Evolutionary conservation across 37 sponge, comb jelly and placozoan genomes (phyloP).

Genomic region (Corticium candelabrum): DNA sequence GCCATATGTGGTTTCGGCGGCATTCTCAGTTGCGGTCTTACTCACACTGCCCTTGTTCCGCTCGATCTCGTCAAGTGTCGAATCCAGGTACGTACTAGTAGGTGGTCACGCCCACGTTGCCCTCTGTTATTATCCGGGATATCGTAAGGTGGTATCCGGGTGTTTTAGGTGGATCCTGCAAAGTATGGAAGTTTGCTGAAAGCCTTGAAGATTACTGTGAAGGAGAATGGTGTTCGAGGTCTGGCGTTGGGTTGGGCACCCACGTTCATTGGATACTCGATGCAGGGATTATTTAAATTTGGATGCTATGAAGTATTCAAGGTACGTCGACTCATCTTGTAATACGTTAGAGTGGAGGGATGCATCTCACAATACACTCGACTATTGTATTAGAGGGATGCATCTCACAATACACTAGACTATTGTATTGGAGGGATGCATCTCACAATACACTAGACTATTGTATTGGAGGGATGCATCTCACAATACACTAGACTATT

Average conservation of each 20-base stretch:
- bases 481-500: too few species aligned
- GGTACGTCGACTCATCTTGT: too few species aligned
- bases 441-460: too few species aligned
- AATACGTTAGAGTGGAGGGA: too few species aligned
- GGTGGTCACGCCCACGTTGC: not conserved
- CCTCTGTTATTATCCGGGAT: not conserved
- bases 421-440: too few species aligned
- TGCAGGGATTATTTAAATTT: constrained; percentile 97
- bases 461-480: too few species aligned
- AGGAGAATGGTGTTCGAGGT: constrained; percentile 67
- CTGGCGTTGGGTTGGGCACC: constrained; percentile 96
- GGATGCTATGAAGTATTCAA: constrained; percentile 99
- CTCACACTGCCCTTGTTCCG: constrained; percentile 95
- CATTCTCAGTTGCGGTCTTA: constrained; percentile 95
- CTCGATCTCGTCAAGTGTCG: constrained; percentile 95
- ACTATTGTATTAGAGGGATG: too few species aligned
- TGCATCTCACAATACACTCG: too few species aligned
- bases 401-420: too few species aligned
- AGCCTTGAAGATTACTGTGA: constrained; percentile 64
- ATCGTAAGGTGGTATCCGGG: not conserved
- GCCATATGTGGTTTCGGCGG: constrained; percentile 98
- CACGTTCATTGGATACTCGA: constrained; percentile 89
- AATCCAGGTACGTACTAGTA: constrained; percentile 66
- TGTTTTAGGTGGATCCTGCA: constrained; percentile 77
- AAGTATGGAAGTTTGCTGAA: constrained; percentile 79